Percentiles rank a stretch among this genome's conserved stretches.
Conservation (phyloP, 2,888 invertebrate genomes). For the Lasioglossum malachurum region DNA sequence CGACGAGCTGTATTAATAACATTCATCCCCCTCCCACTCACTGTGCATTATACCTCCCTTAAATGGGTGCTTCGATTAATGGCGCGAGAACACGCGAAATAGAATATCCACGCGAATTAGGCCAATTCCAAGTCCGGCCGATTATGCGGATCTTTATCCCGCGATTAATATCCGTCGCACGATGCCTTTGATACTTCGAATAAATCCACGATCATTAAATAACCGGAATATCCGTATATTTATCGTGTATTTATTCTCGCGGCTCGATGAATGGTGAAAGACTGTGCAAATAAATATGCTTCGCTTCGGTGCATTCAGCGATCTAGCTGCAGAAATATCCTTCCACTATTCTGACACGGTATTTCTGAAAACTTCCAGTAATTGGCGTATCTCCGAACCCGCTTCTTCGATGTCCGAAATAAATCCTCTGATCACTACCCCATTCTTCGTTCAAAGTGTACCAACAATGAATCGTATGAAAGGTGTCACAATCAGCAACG, state of each 20-base stretch:
- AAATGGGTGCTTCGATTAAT: conserved; percentile 23
- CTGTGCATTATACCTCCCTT: conserved; percentile 25
- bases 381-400: background rate
- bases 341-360: background rate
- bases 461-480: background rate
- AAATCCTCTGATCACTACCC: background rate
- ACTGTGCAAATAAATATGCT: background rate
- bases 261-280: background rate
- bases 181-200: conserved; percentile 9
- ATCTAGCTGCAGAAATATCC: background rate
- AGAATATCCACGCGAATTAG: conserved; percentile 25
- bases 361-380: background rate
- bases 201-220: conserved; percentile 22
- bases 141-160: conserved; percentile 36
- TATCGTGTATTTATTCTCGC: conserved; percentile 17
- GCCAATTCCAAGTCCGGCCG: conserved; percentile 34
- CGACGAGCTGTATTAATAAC: conserved; percentile 42
- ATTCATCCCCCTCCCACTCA: conserved; percentile 30
- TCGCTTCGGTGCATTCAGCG: background rate
- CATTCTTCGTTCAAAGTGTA: background rate
- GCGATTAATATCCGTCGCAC: conserved; percentile 31
- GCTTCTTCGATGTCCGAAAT: background rate
- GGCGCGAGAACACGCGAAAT: conserved; percentile 17
- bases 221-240: conserved; percentile 21
- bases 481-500: background rate